Percentiles rank a stretch among this genome's conserved stretches.
Evolutionary conservation across 2,888 invertebrate species (phyloP).

Genomic region (Ariolimax columbianus): DNA sequence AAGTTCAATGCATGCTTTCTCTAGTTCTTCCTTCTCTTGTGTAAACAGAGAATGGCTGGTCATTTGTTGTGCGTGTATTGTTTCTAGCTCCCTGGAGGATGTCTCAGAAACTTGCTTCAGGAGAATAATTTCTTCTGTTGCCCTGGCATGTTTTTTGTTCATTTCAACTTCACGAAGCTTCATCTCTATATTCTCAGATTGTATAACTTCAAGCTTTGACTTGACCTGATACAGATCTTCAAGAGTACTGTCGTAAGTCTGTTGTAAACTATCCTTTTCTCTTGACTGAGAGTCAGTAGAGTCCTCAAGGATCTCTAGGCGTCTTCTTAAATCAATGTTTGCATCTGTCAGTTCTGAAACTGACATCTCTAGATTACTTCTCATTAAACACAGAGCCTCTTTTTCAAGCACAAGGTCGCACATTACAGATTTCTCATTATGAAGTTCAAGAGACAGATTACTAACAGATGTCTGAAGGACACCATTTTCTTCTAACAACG

Average conservation of each 20-base stretch:
- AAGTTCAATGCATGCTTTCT: neutral
- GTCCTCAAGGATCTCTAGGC: conserved; percentile 8
- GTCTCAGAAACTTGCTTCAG: no score
- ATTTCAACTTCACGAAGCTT: conserved; percentile 14
- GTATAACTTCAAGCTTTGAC: conserved; percentile 6
- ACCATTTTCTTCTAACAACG: conserved; percentile 25
- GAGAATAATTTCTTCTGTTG: conserved; percentile 7
- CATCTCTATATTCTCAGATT: conserved; percentile 7
- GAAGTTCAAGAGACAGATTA: conserved; percentile 22
- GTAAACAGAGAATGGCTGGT: neutral
- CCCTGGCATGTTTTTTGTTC: neutral
- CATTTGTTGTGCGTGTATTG: conserved; percentile 27
- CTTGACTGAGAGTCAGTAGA: neutral
- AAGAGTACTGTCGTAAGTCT: neutral
- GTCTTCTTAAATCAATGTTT: neutral
- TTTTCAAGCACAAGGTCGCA: neutral
- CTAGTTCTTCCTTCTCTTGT: neutral
- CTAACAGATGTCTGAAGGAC: neutral
- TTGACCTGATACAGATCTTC: conserved; percentile 9
- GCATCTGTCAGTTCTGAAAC: conserved; percentile 30
- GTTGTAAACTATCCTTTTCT: conserved; percentile 19
- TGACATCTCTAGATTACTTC: conserved; percentile 19
- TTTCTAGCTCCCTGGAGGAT: no score
- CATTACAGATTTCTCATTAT: conserved; percentile 6
- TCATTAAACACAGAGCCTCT: neutral